These are phyloP conservation scores for Echinometra lucunter DNA, from an alignment of 53 echinoderm and acorn worm genomes.

Conservation along the genomic window DNA sequence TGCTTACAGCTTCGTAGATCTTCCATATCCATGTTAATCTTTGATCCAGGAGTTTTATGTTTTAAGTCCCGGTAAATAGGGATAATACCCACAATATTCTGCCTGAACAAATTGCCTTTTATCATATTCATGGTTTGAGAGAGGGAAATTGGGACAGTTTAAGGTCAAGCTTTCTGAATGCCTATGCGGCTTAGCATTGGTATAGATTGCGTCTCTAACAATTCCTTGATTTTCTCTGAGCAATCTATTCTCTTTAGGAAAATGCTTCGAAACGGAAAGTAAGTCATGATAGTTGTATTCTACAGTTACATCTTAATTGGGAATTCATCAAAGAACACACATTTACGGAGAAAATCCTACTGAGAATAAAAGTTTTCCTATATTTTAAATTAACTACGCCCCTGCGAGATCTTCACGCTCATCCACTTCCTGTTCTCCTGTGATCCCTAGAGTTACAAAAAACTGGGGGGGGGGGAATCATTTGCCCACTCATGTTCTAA, in stretches of 20 bases:
- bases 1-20: not conserved
- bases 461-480: no score
- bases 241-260: no score
- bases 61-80: slow-evolving; percentile 17
- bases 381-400: no score
- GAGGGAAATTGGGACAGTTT: not conserved
- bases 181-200: not conserved
- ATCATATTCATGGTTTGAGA: not conserved
- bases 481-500: no score
- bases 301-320: no score
- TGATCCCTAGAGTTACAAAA: no score
- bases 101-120: not conserved
- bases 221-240: not conserved
- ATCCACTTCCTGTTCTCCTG: no score
- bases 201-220: not conserved
- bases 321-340: not conserved
- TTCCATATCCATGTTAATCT: slow-evolving; percentile 16
- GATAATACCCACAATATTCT: not conserved
- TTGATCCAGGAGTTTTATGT: not conserved
- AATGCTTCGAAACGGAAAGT: no score
- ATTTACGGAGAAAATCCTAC: not conserved
- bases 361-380: not conserved
- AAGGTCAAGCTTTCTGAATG: not conserved
- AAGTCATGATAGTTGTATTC: no score
- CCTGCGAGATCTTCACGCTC: no score